Evolutionary conservation across 2,797 vertebrate species (phyloP).

Genomic region (Martes flavigula): DNA sequence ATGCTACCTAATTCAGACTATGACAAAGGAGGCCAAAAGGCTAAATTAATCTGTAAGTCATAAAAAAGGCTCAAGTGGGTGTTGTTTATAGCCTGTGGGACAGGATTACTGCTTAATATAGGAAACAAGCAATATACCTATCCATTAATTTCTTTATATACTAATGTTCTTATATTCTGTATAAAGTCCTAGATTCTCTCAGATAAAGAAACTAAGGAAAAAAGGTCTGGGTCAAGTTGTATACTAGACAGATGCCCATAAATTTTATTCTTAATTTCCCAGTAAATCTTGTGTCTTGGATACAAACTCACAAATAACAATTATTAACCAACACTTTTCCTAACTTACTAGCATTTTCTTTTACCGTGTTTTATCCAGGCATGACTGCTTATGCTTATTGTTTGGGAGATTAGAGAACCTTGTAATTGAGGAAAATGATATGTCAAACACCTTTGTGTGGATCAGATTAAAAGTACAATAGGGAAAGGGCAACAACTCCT

Average conservation of each 20-base stretch:
- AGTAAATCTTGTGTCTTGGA: neutral
- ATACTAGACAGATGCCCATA: neutral
- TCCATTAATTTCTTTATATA: neutral
- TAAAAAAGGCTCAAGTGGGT: neutral
- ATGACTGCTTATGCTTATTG: neutral
- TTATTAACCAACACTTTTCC: neutral
- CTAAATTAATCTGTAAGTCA: neutral
- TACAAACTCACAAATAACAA: conserved; percentile 27
- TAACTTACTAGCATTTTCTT: neutral
- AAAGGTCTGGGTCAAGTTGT: neutral
- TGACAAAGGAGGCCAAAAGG: neutral
- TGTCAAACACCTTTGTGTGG: neutral
- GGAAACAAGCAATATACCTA: neutral
- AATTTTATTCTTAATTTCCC: neutral
- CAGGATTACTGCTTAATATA: neutral
- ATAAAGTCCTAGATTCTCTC: neutral
- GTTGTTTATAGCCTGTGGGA: neutral
- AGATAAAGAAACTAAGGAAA: neutral
- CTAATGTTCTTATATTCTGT: neutral
- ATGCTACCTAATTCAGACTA: conserved; percentile 20
- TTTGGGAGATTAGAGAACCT: conserved; percentile 24
- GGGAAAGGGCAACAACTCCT: neutral
- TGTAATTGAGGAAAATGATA: neutral
- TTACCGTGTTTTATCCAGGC: neutral
- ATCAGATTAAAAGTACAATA: neutral